phyloP scores from a whole-genome alignment of 1,140 invertebrate genomes.

The Riptortus pedestris region DNA sequence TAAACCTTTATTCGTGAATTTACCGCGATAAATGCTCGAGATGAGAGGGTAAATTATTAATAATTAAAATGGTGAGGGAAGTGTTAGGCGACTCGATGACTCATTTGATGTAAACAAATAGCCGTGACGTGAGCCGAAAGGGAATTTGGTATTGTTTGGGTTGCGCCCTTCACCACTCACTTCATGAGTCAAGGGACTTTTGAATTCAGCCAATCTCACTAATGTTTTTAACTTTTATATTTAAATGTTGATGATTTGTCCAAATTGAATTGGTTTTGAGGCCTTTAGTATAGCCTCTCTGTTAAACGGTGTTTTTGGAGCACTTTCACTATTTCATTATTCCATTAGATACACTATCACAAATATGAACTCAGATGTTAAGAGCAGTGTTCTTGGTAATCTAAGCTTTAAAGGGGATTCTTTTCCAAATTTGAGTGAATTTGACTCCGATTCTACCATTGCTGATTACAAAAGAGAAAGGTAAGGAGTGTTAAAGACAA shows the following conservation, averaged over 20 bases:
- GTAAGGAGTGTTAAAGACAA: constrained; percentile 31
- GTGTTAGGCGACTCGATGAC: no score
- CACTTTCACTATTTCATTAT: neutral
- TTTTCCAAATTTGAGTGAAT: constrained; percentile 46
- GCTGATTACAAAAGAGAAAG: constrained; percentile 43
- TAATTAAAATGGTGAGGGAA: neutral
- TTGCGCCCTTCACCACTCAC: neutral
- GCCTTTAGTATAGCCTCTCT: neutral
- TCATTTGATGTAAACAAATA: neutral
- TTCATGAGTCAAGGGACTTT: neutral
- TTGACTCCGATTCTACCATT: constrained; percentile 44
- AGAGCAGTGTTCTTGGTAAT: constrained; percentile 26
- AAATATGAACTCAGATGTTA: constrained; percentile 13
- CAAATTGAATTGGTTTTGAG: neutral
- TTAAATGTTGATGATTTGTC: neutral
- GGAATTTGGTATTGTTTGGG: neutral
- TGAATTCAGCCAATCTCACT: no score
- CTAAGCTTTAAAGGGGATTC: constrained; percentile 43
- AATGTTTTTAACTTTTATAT: neutral
- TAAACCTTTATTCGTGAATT: neutral
- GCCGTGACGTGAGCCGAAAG: neutral
- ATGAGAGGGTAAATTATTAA: neutral
- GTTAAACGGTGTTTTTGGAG: neutral
- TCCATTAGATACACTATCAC: no score
- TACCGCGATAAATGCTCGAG: neutral